phyloP scores from a whole-genome alignment of 2,888 invertebrate species.

The Chironomus riparius region DNA sequence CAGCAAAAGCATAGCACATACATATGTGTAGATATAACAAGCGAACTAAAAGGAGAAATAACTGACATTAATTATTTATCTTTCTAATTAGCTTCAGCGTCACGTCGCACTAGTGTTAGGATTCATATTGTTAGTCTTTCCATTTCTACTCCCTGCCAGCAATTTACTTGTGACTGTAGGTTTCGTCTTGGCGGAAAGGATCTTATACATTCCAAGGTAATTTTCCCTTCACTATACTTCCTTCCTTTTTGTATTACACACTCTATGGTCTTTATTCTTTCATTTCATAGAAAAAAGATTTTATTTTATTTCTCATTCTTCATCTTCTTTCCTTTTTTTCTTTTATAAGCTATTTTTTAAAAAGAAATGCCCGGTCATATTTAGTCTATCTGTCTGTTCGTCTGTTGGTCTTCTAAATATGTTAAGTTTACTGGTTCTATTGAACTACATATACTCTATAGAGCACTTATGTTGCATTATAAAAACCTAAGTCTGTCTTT shows the following conservation, averaged over 20 bases:
- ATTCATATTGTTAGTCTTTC: constrained; percentile 63
- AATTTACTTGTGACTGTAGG: constrained; percentile 74
- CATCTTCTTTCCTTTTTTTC: too few relatives aligned
- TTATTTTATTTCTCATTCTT: too few relatives aligned
- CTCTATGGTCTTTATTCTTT: neutral
- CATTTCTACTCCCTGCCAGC: constrained; percentile 77
- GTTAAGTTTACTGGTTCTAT: too few relatives aligned
- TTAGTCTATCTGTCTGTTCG: too few relatives aligned
- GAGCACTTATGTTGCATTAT: too few relatives aligned
- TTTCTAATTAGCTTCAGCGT: constrained; percentile 51
- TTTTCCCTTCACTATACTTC: neutral
- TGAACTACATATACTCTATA: too few relatives aligned
- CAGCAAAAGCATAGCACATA: neutral
- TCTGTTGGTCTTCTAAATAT: too few relatives aligned
- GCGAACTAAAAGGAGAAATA: neutral
- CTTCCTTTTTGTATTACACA: neutral
- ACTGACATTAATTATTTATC: constrained; percentile 27
- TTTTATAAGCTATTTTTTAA: too few relatives aligned
- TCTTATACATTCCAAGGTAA: constrained; percentile 80
- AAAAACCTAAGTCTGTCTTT: too few relatives aligned
- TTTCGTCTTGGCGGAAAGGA: constrained; percentile 78
- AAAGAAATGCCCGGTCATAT: too few relatives aligned
- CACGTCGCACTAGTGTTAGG: constrained; percentile 60
- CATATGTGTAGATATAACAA: neutral
- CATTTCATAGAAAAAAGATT: neutral